A percentile compares a stretch with the other conserved stretches of the same genome.
phyloP scores from a whole-genome alignment of 2,888 invertebrate genomes.

The Peribatodes rhomboidaria region DNA sequence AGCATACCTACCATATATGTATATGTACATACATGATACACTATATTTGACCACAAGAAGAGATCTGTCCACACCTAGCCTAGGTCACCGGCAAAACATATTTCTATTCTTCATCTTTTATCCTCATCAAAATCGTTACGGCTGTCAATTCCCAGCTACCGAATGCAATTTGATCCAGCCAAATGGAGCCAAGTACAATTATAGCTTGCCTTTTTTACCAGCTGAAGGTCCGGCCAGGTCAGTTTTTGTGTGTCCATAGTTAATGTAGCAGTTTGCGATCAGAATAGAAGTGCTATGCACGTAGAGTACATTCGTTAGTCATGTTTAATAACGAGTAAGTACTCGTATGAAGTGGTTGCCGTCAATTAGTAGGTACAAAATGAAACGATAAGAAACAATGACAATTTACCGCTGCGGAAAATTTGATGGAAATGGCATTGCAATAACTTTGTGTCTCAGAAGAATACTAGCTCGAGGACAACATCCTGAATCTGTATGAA shows the following conservation, averaged over 20 bases:
- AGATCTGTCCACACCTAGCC: background rate
- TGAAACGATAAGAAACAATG: no score
- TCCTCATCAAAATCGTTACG: constrained; percentile 10
- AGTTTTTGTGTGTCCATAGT: constrained; percentile 10
- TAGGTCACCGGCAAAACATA: background rate
- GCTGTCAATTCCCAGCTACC: constrained; percentile 19
- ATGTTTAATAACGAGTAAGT: background rate
- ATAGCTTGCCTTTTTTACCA: constrained; percentile 11
- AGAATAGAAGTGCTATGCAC: constrained; percentile 5
- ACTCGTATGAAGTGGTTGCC: background rate
- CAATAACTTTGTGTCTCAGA: no score
- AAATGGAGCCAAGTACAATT: background rate
- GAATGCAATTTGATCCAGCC: constrained; percentile 20
- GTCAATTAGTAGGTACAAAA: background rate
- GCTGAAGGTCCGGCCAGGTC: constrained; percentile 8
- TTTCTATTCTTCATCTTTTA: background rate
- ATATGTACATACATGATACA: no score
- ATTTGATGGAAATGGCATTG: no score
- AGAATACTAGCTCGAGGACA: no score
- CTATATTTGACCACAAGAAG: no score
- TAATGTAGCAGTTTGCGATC: background rate
- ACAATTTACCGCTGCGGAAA: no score
- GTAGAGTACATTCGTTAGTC: background rate
- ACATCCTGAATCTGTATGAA: no score
- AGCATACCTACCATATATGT: no score